phyloP scores from a whole-genome alignment of 1,140 invertebrate genomes.

The Conopomorpha cramerella region DNA sequence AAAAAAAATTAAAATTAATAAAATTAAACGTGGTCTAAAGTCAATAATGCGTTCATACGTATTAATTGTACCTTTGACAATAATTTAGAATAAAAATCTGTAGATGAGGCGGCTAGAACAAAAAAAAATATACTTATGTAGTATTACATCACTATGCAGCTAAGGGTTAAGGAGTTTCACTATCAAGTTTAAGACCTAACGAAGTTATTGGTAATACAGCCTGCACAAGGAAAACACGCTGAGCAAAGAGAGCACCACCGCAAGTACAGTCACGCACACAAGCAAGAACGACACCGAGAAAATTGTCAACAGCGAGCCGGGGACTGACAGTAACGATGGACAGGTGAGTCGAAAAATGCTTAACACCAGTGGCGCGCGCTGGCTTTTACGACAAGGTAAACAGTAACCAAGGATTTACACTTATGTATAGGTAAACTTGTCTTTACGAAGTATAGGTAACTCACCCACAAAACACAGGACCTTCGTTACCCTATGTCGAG shows the following conservation, averaged over 20 bases:
- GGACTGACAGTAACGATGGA: conserved; percentile 26
- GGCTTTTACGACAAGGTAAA: no score
- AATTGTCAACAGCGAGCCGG: conserved; percentile 29
- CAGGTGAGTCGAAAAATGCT: conserved; percentile 16
- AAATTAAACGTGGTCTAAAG: no score
- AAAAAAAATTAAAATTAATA: no score
- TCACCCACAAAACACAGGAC: no score
- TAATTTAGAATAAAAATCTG: no score
- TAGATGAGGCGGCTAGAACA: neutral
- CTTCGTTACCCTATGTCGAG: no score
- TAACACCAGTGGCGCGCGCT: no score
- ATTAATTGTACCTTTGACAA: no score
- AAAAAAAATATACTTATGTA: neutral
- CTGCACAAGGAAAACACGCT: conserved; percentile 40
- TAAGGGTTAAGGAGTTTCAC: neutral
- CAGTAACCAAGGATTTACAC: no score
- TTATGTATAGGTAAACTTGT: no score
- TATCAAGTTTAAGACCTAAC: neutral
- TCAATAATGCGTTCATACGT: no score
- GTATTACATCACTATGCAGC: neutral
- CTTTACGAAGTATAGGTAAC: no score
- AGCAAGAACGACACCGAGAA: conserved; percentile 45
- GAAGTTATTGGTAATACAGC: conserved; percentile 9
- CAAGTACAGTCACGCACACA: conserved; percentile 36
- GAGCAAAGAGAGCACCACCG: conserved; percentile 36